Percentiles rank a stretch among this genome's conserved stretches.
Conservation (phyloP, 2,797 vertebrate genomes). For the Epinephelus awoara region DNA sequence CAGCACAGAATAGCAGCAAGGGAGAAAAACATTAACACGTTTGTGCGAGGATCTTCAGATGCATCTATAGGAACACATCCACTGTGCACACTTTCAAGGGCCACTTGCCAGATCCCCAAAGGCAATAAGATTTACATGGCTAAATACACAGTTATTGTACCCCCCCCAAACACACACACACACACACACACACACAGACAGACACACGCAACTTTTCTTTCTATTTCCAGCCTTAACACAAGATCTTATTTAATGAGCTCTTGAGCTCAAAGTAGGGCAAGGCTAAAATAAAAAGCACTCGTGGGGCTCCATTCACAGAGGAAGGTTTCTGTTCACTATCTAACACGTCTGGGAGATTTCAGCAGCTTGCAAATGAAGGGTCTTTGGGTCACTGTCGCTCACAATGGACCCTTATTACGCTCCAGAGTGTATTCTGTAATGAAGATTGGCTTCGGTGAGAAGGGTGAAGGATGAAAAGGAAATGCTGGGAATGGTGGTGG, state of each 20-base stretch:
- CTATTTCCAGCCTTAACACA: slow-evolving; percentile 59
- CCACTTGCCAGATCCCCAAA: slow-evolving; percentile 40
- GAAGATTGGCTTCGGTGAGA: slow-evolving; percentile 33
- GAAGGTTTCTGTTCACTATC: slow-evolving; percentile 39
- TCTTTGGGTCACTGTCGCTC: slow-evolving; percentile 45
- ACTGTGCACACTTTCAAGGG: slow-evolving; percentile 13
- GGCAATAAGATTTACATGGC: slow-evolving; percentile 54
- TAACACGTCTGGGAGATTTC: slow-evolving; percentile 31
- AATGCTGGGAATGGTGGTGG: not conserved
- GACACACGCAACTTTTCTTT: slow-evolving; percentile 30
- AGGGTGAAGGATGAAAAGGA: slow-evolving; percentile 30
- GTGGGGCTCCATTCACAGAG: slow-evolving; percentile 29
- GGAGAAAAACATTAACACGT: not conserved
- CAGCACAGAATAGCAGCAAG: not conserved
- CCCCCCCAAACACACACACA: too few relatives aligned
- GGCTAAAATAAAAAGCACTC: slow-evolving; percentile 55
- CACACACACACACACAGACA: too few relatives aligned
- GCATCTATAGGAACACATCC: slow-evolving; percentile 19
- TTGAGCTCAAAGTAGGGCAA: slow-evolving; percentile 74
- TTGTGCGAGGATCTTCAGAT: slow-evolving; percentile 32
- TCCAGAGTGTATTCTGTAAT: slow-evolving; percentile 49
- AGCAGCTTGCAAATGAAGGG: slow-evolving; percentile 54
- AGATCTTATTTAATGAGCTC: slow-evolving; percentile 76
- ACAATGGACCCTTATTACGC: slow-evolving; percentile 41
- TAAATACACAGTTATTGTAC: slow-evolving; percentile 64